Percentiles rank a stretch among this genome's conserved stretches.
phyloP scores from a whole-genome alignment of 2,888 invertebrate genomes.

The Tenthredo amoena region DNA sequence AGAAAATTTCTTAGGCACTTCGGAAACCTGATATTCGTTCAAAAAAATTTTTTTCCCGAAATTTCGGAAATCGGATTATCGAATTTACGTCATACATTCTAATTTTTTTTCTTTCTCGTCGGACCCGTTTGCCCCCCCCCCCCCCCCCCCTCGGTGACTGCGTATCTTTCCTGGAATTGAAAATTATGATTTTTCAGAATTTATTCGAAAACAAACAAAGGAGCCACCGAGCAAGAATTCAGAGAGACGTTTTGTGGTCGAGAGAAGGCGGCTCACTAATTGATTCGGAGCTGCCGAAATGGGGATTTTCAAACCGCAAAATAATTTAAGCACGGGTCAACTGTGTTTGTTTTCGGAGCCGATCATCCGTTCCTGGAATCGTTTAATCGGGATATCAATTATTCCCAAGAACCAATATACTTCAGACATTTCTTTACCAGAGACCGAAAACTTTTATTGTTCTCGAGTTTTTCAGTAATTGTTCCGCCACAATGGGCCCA shows the following conservation, averaged over 20 bases:
- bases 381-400: slow-evolving; percentile 33
- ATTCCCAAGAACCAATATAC: background rate
- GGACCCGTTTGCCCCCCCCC: background rate
- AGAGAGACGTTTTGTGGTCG: slow-evolving; percentile 29
- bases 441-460: slow-evolving; percentile 16
- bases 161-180: background rate
- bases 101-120: background rate
- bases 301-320: slow-evolving; percentile 49
- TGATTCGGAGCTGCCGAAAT: slow-evolving; percentile 47
- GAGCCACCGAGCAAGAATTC: background rate
- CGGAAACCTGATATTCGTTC: background rate
- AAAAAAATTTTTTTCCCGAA: background rate
- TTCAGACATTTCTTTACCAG: background rate
- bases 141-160: too few species aligned
- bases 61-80: background rate
- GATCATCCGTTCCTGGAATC: slow-evolving; percentile 39
- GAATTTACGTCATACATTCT: background rate
- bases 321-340: slow-evolving; percentile 26
- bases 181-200: slow-evolving; percentile 11
- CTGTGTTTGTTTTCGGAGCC: slow-evolving; percentile 35
- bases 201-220: background rate
- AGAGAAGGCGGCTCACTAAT: slow-evolving; percentile 35
- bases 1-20: background rate
- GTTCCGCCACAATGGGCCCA: too few species aligned
- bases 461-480: background rate